Conservation (phyloP, 2,113 vertebrate species). For the Sebastes fasciatus region DNA sequence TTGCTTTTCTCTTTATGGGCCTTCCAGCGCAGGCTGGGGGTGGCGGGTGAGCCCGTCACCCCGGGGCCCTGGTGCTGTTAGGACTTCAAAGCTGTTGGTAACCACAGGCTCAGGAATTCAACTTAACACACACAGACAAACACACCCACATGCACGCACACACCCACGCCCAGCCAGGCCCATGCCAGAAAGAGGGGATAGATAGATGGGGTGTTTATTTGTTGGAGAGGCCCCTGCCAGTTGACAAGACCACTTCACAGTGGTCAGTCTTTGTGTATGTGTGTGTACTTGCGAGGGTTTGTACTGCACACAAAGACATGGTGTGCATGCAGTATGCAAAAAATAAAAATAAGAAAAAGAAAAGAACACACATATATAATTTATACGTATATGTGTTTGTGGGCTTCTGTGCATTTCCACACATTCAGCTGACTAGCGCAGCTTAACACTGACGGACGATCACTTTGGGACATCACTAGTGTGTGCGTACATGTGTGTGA, state of each 20-base stretch:
- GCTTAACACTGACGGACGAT: slow-evolving; percentile 1
- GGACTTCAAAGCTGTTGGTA: slow-evolving; percentile 84
- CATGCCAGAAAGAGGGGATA: slow-evolving; percentile 23
- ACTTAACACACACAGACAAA: slow-evolving; percentile 57
- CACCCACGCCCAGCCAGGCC: slow-evolving; percentile 14
- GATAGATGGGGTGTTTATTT: slow-evolving; percentile 71
- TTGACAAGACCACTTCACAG: slow-evolving; percentile 70
- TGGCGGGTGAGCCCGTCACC: slow-evolving; percentile 72
- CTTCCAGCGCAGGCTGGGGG: slow-evolving; percentile 68
- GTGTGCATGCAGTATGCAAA: not conserved
- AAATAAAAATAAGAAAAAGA: not conserved
- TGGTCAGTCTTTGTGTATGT: slow-evolving; percentile 40
- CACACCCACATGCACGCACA: slow-evolving; percentile 18
- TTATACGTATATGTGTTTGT: not conserved
- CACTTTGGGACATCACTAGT: slow-evolving; percentile 1
- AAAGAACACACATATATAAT: not conserved
- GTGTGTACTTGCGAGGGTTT: slow-evolving; percentile 4
- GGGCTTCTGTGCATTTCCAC: not conserved
- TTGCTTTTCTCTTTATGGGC: slow-evolving; percentile 83
- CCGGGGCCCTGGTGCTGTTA: slow-evolving; percentile 66
- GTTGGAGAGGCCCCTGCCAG: slow-evolving; percentile 72
- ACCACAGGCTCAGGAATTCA: slow-evolving; percentile 84
- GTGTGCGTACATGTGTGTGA: not conserved
- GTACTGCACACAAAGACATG: not conserved
- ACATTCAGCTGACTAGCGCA: not conserved